Percentiles rank a stretch among this genome's conserved stretches.
Evolutionary conservation across 1,140 invertebrate species (phyloP).

Genomic region (Zaprionus tsacasi): DNA sequence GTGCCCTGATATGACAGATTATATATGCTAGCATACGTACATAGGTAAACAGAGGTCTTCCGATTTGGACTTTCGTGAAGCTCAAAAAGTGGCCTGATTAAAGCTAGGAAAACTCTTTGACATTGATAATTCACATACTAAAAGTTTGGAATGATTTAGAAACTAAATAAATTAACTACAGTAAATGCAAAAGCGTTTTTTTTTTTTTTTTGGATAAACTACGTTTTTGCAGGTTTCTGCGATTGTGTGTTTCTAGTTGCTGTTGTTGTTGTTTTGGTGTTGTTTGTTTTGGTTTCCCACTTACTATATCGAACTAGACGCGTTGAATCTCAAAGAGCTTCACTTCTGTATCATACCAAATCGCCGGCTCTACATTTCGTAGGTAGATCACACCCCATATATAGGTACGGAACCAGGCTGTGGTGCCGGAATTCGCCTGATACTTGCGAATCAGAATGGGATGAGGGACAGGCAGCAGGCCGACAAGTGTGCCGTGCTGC

Average conservation of each 20-base stretch:
- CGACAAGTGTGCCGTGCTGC: slow-evolving; percentile 99
- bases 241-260: slow-evolving; percentile 61
- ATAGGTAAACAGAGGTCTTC: background rate
- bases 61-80: background rate
- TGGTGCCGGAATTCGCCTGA: slow-evolving; percentile 98
- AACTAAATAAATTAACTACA: slow-evolving; percentile 84
- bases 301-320: slow-evolving; percentile 87
- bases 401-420: slow-evolving; percentile 99
- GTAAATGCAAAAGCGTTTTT: slow-evolving; percentile 86
- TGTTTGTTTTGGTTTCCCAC: slow-evolving; percentile 70
- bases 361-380: slow-evolving; percentile 98
- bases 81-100: slow-evolving; percentile 1
- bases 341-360: slow-evolving; percentile 99
- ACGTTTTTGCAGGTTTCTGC: slow-evolving; percentile 29
- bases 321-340: slow-evolving; percentile 99
- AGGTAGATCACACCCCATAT: slow-evolving; percentile 99
- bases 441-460: slow-evolving; percentile 99
- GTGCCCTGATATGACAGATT: slow-evolving; percentile 1
- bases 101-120: slow-evolving; percentile 25
- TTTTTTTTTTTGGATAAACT: slow-evolving; percentile 81
- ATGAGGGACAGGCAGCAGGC: slow-evolving; percentile 98
- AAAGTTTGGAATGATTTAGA: slow-evolving; percentile 58
- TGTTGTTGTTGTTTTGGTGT: slow-evolving; percentile 46
- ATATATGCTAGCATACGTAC: slow-evolving; percentile 1
- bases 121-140: slow-evolving; percentile 38